These are phyloP conservation scores for Zosterops hypoxanthus DNA, from an alignment of 2,113 vertebrate genomes.

Conservation along the genomic window DNA sequence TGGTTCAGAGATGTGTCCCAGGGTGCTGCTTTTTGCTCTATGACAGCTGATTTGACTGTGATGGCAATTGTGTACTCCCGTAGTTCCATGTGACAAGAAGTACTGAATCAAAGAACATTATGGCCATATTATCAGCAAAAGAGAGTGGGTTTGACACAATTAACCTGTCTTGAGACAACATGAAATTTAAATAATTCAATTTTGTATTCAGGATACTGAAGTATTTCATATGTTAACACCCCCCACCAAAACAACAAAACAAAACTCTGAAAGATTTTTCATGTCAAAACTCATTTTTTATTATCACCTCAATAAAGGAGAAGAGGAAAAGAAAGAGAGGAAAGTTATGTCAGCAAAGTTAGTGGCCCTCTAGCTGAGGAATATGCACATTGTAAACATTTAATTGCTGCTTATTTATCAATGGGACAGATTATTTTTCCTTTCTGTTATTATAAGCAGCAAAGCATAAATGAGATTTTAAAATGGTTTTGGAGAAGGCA, in stretches of 20 bases:
- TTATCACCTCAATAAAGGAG: neutral
- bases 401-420: neutral
- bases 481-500: neutral
- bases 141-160: rapidly evolving
- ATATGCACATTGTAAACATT: neutral
- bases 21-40: neutral
- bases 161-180: neutral
- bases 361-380: neutral
- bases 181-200: neutral
- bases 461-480: neutral
- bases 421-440: neutral
- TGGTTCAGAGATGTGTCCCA: neutral
- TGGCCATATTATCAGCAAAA: neutral
- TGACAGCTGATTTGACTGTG: neutral
- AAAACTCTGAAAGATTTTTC: neutral
- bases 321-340: neutral
- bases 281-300: neutral
- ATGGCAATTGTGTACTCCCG: neutral
- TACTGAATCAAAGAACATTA: neutral
- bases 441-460: neutral
- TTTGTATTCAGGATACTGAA: neutral
- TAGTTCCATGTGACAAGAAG: neutral
- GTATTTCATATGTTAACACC: neutral
- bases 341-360: neutral
- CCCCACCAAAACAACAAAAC: neutral